Conservation (phyloP, 2,797 vertebrate species). For the Arnoldichthys spilopterus region DNA sequence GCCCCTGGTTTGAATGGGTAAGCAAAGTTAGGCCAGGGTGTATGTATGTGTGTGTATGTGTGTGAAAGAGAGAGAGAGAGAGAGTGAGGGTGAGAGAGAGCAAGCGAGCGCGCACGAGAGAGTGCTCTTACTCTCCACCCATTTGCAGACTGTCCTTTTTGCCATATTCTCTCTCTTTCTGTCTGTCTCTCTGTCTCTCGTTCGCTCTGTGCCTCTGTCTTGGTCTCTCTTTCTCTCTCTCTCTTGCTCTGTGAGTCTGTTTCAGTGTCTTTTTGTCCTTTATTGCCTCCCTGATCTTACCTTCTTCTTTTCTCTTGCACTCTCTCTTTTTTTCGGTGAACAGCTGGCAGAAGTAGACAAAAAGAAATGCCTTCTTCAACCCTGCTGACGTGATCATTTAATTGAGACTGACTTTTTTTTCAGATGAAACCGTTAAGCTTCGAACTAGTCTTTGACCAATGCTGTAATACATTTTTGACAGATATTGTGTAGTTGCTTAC, state of each 20-base stretch:
- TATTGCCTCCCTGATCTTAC: constrained; percentile 23
- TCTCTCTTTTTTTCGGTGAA: constrained; percentile 42
- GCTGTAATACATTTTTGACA: not conserved
- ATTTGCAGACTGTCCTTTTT: constrained; percentile 43
- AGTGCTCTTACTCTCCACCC: constrained; percentile 7
- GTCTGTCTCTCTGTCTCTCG: not conserved
- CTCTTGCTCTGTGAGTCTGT: constrained; percentile 26
- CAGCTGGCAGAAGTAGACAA: constrained; percentile 50
- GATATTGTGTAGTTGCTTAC: not conserved
- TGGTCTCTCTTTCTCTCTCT: constrained; percentile 12
- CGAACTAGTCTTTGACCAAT: not conserved
- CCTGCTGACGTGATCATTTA: constrained; percentile 54
- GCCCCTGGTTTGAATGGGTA: constrained; percentile 64
- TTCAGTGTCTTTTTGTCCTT: constrained; percentile 31
- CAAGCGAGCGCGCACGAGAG: not conserved
- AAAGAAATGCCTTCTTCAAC: constrained; percentile 54
- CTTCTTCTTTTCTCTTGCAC: constrained; percentile 22
- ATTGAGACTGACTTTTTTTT: constrained; percentile 43
- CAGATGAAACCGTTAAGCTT: constrained; percentile 31
- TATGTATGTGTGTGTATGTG: constrained; percentile 47
- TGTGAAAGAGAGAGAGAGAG: not conserved
- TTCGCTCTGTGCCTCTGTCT: not conserved
- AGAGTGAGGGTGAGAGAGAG: constrained; percentile 7
- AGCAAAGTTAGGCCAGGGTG: constrained; percentile 64
- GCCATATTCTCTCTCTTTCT: not conserved